Percentiles rank a stretch among this genome's conserved stretches.
phyloP scores from a whole-genome alignment of 2,888 invertebrate species.

The Amphipyra tragopoginis region DNA sequence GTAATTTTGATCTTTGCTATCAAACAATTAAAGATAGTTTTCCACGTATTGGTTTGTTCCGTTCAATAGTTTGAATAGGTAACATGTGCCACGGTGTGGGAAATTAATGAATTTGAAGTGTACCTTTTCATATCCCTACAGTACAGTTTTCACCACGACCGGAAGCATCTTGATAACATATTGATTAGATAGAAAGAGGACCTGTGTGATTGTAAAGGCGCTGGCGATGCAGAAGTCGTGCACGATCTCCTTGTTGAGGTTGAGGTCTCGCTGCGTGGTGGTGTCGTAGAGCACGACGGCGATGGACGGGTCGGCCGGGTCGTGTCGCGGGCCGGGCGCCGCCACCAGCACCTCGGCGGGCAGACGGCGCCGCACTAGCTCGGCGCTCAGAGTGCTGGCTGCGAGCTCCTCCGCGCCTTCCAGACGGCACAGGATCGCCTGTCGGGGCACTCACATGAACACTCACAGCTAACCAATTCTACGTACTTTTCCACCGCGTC shows the following conservation, averaged over 20 bases:
- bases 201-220: constrained; percentile 79
- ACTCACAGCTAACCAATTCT: too few relatives aligned
- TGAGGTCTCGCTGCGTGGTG: constrained; percentile 90
- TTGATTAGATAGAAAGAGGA: constrained; percentile 24
- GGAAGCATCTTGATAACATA: neutral
- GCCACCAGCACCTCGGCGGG: constrained; percentile 90
- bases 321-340: constrained; percentile 82
- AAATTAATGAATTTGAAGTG: too few relatives aligned
- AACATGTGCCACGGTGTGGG: too few relatives aligned
- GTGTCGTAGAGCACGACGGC: constrained; percentile 92
- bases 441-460: constrained; percentile 1
- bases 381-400: constrained; percentile 72
- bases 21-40: too few relatives aligned
- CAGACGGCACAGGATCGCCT: constrained; percentile 93
- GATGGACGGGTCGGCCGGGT: constrained; percentile 85
- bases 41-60: too few relatives aligned
- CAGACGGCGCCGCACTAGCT: constrained; percentile 78
- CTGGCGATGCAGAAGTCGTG: constrained; percentile 85
- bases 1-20: too few relatives aligned
- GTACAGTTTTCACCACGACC: too few relatives aligned
- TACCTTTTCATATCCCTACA: too few relatives aligned
- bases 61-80: too few relatives aligned
- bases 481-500: too few relatives aligned
- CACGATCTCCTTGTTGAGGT: constrained; percentile 91
- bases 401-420: constrained; percentile 92